Evolutionary conservation across 1,140 invertebrate species (phyloP).

Genomic region (Melanaphis sacchari): DNA sequence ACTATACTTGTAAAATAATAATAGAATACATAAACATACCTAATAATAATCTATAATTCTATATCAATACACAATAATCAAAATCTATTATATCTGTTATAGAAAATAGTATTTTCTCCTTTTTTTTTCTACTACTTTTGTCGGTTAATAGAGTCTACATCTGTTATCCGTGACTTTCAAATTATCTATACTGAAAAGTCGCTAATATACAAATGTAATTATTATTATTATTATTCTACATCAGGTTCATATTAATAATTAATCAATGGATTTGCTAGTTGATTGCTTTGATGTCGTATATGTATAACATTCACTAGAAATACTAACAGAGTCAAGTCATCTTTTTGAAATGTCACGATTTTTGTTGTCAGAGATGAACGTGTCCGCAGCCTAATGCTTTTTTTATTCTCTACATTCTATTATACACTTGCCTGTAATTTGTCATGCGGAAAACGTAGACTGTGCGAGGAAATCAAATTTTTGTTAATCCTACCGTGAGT

Average conservation of each 20-base stretch:
- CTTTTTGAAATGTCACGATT: constrained; percentile 12
- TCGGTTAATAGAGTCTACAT: no score
- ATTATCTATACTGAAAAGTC: not conserved
- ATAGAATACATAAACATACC: no score
- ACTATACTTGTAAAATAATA: no score
- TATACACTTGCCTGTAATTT: not conserved
- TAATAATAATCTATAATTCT: no score
- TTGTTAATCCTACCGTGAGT: constrained; percentile 51
- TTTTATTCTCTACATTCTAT: not conserved
- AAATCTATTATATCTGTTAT: no score
- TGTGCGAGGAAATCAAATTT: constrained; percentile 34
- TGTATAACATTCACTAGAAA: not conserved
- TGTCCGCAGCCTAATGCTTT: not conserved
- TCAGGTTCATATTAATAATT: not conserved
- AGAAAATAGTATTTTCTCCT: no score
- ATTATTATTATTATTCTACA: not conserved
- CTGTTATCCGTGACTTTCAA: not conserved
- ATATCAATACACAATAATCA: no score
- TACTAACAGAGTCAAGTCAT: not conserved
- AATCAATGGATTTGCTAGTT: not conserved
- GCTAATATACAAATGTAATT: not conserved
- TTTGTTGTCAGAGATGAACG: not conserved
- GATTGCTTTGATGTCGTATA: not conserved
- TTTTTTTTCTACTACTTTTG: no score
- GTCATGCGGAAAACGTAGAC: constrained; percentile 39